Evolutionary conservation across 2,113 vertebrate genomes (phyloP), one percentile per base, ranked within the genome.

Genomic region (Ailurus styani): DNA sequence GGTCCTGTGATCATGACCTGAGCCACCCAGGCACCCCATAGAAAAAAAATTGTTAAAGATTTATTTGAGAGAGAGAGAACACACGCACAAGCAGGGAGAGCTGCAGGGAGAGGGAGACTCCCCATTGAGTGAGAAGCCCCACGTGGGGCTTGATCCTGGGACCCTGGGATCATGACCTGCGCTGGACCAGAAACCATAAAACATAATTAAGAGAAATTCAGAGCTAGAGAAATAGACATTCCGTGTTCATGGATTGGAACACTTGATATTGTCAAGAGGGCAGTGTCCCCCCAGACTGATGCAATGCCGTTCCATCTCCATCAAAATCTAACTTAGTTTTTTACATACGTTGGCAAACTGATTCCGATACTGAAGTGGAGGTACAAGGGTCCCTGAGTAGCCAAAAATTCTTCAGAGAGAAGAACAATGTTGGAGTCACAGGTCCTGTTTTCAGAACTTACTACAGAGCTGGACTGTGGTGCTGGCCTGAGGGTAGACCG

Each of bases 291-390:
- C 17, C 31, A 21, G 2, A 45, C 13, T 17, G 37, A 11, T 27
- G n/a, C 10, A 5, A 5, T 27, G 13, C 14, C 12, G 18, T 21
- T 29, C 18, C 2, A 4, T 1, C 11, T 52, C 47, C 47, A 31
- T 42, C 23, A 54, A 5, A 15, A 31, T 23, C 12, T 40, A 29
- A 54, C 27, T n/a, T 15, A 20, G 18, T 81, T 54, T 34, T 54
- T 55, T 54, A 25, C 17, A 14, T 29, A 42, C 68, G 34, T 21
- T 34, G 50, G 57, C 52, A 34, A 34, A 17, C 75, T 79, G 37
- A 64, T 54, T 77, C 75, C 8, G 29, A 52, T 66, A 21, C 20
- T 3, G 17, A 15, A 14, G 25, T 25, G 50, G 37, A 82, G 40
- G 34, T 82, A 2, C 37, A 82, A 13, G 62, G 90, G 77, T 45